Conservation (phyloP, 2,113 vertebrate species). For the Bubo blakistoni region DNA sequence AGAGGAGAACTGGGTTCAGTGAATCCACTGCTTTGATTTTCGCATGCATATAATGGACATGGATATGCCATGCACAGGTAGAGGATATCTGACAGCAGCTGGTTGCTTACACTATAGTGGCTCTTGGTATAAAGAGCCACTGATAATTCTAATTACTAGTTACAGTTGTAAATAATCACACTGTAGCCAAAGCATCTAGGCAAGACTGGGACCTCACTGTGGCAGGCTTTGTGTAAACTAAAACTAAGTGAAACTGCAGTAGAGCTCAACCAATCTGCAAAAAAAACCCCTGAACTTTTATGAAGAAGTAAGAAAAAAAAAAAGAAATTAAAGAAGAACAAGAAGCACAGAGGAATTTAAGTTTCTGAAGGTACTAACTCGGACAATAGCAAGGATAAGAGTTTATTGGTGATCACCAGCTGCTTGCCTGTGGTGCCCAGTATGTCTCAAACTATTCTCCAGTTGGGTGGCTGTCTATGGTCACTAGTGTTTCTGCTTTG, state of each 20-base stretch:
- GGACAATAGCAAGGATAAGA: background rate
- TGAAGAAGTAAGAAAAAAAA: background rate
- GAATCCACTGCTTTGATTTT: background rate
- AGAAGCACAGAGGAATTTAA: background rate
- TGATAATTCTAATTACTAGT: background rate
- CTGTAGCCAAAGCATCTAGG: background rate
- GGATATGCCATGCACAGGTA: background rate
- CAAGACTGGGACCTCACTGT: background rate
- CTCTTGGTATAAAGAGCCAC: background rate
- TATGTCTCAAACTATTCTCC: background rate
- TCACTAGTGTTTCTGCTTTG: background rate
- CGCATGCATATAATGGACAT: background rate
- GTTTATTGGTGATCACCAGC: background rate
- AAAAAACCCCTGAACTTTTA: background rate
- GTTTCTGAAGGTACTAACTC: background rate
- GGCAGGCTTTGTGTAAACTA: background rate
- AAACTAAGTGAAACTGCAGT: background rate
- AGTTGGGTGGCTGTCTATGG: background rate
- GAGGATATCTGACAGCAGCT: background rate
- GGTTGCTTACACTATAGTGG: background rate
- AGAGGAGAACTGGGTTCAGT: background rate
- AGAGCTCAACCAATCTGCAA: background rate
- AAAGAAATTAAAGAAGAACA: background rate
- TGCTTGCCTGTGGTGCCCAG: background rate
- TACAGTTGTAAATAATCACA: background rate